These are phyloP conservation scores for Drosophila austrosaltans DNA, from an alignment of 2,888 invertebrate species.

Conservation along the genomic window DNA sequence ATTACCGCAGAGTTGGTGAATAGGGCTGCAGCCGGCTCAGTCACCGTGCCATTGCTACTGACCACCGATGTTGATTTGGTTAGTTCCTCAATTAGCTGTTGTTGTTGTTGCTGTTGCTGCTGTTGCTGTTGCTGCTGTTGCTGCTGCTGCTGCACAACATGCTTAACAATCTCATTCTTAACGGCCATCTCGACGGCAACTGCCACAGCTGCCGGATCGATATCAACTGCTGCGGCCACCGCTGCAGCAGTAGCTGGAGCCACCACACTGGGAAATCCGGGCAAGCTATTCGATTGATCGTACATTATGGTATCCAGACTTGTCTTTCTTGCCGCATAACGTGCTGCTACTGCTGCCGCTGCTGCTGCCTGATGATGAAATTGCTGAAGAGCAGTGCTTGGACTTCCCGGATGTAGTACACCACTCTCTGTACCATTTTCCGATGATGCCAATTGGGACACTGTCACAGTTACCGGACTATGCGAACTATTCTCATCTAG, in stretches of 20 bases:
- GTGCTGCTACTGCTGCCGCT: conserved; percentile 36
- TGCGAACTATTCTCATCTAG: conserved; percentile 90
- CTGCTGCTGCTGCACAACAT: conserved; percentile 85
- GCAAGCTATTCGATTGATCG: conserved; percentile 79
- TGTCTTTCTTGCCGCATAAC: conserved; percentile 68
- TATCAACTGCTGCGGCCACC: conserved; percentile 70
- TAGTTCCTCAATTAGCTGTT: conserved; percentile 79
- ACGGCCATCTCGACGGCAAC: conserved; percentile 81
- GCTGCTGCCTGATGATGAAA: conserved; percentile 52
- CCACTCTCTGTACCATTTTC: conserved; percentile 15
- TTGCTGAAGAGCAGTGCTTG: conserved; percentile 65
- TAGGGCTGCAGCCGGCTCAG: conserved; percentile 56
- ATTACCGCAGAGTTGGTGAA: conserved; percentile 70
- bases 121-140: conserved; percentile 86
- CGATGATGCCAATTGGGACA: conserved; percentile 50
- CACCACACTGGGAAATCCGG: conserved; percentile 72
- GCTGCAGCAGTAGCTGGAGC: conserved; percentile 63
- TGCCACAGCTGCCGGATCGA: conserved; percentile 77
- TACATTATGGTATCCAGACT: conserved; percentile 81
- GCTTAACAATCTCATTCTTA: conserved; percentile 86
- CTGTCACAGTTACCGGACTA: conserved; percentile 76
- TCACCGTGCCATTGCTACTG: conserved; percentile 51
- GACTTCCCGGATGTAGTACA: conserved; percentile 73
- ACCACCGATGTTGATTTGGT: conserved; percentile 76
- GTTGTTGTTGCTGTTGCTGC: conserved; percentile 84